Base-by-base conservation (phyloP, 1,140 invertebrate genomes). In the Nasonia vitripennis region DNA sequence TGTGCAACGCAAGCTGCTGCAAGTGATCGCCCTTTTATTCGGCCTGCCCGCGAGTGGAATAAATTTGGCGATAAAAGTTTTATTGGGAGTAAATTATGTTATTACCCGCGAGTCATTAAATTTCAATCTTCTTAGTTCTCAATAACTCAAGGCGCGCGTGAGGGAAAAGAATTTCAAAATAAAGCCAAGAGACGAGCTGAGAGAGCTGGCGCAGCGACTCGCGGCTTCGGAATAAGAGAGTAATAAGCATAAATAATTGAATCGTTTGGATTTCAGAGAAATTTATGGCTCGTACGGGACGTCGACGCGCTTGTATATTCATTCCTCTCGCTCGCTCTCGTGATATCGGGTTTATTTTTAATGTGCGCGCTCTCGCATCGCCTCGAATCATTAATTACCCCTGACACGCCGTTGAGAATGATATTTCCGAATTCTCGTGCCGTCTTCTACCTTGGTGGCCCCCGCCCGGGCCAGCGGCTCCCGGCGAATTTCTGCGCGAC, bases 331-430 rank as follows among this genome's bases (percentile, higher is more conserved):
- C 3, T 71, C 68, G 67, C 41, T 45, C 41, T 6, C 55, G 81
- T 74, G 75, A 77, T 83, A 78, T 70, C 74, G 62, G 70, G 70
- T 78, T 78, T 83, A 78, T 70, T 78, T 75, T 79, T 73, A 91
- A 91, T 91, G 34, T 62, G 41, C 68, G 34, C 74, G 62, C 68
- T 62, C 55, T 62, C 55, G 55, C 82, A 92, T 92, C 91, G 89
- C 34, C 34, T 92, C 91, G 92, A 92, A 91, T 91, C 90, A 92
- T 93, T 92, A 93, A 93, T 92, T 93, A 93, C 88, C 89, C 74
- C 88, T 88, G 88, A 90, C 88, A 89, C 87, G 89, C 89, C 89
- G 87, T 90, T 88, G 87, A 88, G 88, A 88, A 89, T 89, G 88
- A 73, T 79, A 74, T 84, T 84, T 79, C 83, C 83, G 83, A 79